These are phyloP conservation scores for Coregonus clupeaformis DNA, from an alignment of 2,113 vertebrate species.

Conservation along the genomic window DNA sequence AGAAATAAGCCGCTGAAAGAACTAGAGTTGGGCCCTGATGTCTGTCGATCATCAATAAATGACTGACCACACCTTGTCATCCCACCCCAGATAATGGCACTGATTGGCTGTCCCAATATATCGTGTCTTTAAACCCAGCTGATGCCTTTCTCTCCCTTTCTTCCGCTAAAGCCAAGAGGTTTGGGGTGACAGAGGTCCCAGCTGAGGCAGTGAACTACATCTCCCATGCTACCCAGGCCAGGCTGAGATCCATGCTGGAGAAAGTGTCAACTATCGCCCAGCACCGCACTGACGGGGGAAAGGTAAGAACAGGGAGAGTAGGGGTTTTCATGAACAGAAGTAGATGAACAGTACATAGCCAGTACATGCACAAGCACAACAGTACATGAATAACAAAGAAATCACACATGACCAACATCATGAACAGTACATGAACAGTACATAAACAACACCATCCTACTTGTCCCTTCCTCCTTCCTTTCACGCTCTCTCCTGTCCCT, in stretches of 20 bases:
- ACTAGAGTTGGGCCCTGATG: conserved; percentile 78
- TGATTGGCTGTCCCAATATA: too few species aligned
- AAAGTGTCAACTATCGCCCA: conserved; percentile 83
- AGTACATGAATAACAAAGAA: too few species aligned
- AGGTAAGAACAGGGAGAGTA: conserved; percentile 60
- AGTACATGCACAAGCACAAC: too few species aligned
- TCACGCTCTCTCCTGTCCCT: not conserved
- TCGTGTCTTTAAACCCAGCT: too few species aligned
- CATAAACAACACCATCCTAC: too few species aligned
- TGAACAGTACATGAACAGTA: too few species aligned
- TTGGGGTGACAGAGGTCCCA: conserved; percentile 81
- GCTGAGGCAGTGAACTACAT: conserved; percentile 83
- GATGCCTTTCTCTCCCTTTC: conserved; percentile 7
- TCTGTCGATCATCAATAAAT: conserved; percentile 67
- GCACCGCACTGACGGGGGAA: conserved; percentile 78
- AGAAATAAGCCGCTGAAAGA: conserved; percentile 76
- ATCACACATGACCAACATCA: too few species aligned
- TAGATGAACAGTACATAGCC: too few species aligned
- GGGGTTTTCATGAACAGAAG: too few species aligned
- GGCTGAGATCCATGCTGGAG: conserved; percentile 80
- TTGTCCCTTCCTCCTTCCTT: not conserved
- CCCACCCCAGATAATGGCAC: conserved; percentile 52
- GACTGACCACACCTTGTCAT: conserved; percentile 63
- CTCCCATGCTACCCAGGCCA: conserved; percentile 81
- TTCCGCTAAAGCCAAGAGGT: conserved; percentile 72